Conservation (phyloP, 2,113 vertebrate genomes). For the Burhinus bistriatus region DNA sequence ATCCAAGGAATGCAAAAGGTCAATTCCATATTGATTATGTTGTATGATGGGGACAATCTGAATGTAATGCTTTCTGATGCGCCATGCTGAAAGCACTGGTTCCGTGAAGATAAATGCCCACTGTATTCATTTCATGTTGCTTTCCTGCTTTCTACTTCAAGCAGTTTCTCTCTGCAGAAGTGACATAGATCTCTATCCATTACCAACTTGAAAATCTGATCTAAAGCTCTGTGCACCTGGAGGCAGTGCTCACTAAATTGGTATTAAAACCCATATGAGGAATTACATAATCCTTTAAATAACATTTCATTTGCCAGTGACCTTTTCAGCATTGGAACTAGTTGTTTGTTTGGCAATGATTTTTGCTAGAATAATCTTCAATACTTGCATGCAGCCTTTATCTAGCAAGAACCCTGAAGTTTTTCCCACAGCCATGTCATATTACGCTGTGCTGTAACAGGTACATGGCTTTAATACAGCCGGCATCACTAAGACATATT, state of each 20-base stretch:
- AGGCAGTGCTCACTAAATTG: constrained; percentile 53
- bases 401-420: background rate
- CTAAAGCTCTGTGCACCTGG: constrained; percentile 49
- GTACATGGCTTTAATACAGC: background rate
- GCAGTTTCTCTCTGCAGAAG: background rate
- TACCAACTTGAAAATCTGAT: constrained; percentile 54
- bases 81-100: background rate
- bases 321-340: constrained; percentile 50
- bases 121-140: background rate
- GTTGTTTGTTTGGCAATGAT: constrained; percentile 37
- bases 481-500: background rate
- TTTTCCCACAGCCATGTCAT: background rate
- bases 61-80: background rate
- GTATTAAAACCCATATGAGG: constrained; percentile 62
- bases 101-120: background rate
- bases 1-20: background rate
- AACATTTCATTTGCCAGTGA: constrained; percentile 63
- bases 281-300: constrained; percentile 49
- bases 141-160: constrained; percentile 3
- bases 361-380: constrained; percentile 44
- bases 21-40: background rate
- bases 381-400: background rate
- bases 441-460: background rate
- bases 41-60: background rate
- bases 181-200: constrained; percentile 48